phyloP scores from a whole-genome alignment of 1,140 invertebrate genomes.

The Plutomurus gul region DNA sequence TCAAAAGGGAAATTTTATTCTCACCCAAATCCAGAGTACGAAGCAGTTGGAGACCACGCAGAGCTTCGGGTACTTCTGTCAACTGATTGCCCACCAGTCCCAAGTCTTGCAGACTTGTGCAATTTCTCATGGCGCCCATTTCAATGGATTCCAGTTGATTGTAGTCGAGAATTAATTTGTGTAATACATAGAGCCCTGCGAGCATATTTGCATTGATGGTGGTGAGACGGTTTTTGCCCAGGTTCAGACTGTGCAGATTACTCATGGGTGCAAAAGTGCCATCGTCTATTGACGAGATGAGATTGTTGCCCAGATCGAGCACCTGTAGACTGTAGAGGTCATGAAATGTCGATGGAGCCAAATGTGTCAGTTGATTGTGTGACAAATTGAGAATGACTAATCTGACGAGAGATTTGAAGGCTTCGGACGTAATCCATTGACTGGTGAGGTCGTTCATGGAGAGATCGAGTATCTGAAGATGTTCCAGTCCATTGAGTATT shows the following conservation, averaged over 20 bases:
- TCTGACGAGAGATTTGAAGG: slow-evolving; percentile 72
- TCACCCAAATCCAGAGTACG: slow-evolving; percentile 84
- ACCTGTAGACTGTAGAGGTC: slow-evolving; percentile 76
- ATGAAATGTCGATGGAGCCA: slow-evolving; percentile 74
- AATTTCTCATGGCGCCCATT: slow-evolving; percentile 75
- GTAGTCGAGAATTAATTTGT: slow-evolving; percentile 65
- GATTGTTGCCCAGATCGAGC: slow-evolving; percentile 75
- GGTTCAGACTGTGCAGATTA: slow-evolving; percentile 54
- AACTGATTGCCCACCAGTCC: slow-evolving; percentile 83
- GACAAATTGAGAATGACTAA: slow-evolving; percentile 77
- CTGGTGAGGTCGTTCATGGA: slow-evolving; percentile 76
- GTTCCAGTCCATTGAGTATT: slow-evolving; percentile 73
- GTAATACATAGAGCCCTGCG: slow-evolving; percentile 71
- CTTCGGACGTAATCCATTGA: slow-evolving; percentile 70
- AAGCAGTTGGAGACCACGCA: slow-evolving; percentile 74
- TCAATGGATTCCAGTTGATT: slow-evolving; percentile 73
- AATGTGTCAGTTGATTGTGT: slow-evolving; percentile 70
- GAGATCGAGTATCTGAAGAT: slow-evolving; percentile 76
- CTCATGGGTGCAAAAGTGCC: slow-evolving; percentile 73
- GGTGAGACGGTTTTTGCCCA: slow-evolving; percentile 60
- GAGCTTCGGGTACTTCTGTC: slow-evolving; percentile 74
- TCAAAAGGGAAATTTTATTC: slow-evolving; percentile 78
- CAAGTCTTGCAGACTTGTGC: slow-evolving; percentile 79
- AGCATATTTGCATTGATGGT: slow-evolving; percentile 72
- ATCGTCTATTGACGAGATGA: slow-evolving; percentile 71